Evolutionary conservation across 2,113 vertebrate genomes (phyloP).

Genomic region (Saccopteryx bilineata): DNA sequence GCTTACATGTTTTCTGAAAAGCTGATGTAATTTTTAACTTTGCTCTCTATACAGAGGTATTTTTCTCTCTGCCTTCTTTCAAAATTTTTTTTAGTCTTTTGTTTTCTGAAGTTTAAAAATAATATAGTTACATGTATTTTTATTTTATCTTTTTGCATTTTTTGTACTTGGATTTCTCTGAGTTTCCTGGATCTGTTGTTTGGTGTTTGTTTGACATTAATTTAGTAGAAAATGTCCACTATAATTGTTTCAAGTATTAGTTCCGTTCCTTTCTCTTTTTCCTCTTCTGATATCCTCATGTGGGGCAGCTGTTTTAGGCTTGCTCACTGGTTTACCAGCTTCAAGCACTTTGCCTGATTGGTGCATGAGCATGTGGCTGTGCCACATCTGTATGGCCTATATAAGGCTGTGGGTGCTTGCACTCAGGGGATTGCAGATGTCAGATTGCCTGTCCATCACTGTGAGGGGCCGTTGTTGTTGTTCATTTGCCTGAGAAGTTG

Average conservation of each 20-base stretch:
- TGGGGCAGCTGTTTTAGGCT: no score
- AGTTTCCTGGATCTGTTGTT: neutral
- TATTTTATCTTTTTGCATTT: neutral
- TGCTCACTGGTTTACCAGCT: no score
- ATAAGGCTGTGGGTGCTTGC: no score
- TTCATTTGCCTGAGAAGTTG: no score
- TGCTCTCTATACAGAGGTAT: neutral
- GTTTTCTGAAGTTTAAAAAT: neutral
- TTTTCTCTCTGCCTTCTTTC: neutral
- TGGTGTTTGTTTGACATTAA: neutral
- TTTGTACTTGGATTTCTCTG: neutral
- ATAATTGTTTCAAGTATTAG: neutral
- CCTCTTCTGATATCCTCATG: neutral
- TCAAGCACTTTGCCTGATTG: no score
- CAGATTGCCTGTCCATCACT: no score
- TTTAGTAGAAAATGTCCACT: neutral
- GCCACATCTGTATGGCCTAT: no score
- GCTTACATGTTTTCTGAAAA: neutral
- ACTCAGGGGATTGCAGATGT: no score
- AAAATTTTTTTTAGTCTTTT: neutral
- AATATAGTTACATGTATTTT: neutral
- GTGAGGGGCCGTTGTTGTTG: no score
- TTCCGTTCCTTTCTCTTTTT: neutral
- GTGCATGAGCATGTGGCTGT: no score
- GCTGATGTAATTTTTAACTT: neutral